Evolutionary conservation across 2,888 invertebrate genomes (phyloP).

Genomic region (Pyrrhosoma nymphula): DNA sequence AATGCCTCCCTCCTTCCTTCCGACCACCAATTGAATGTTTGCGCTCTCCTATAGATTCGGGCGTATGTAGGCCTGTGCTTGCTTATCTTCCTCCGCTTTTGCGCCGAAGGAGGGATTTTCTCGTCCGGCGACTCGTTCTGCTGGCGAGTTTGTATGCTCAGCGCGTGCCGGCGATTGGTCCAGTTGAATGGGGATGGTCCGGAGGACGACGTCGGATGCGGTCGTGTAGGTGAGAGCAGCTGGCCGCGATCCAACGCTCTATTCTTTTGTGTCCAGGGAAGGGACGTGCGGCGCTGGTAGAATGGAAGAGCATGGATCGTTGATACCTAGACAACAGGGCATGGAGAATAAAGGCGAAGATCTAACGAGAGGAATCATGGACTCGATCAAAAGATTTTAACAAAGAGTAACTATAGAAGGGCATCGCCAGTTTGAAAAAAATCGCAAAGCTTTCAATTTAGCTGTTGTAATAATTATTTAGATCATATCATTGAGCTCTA

Average conservation of each 20-base stretch:
- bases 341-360: too few species aligned
- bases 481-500: too few species aligned
- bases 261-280: background rate
- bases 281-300: background rate
- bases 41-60: background rate
- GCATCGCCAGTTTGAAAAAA: too few species aligned
- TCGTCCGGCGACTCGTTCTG: background rate
- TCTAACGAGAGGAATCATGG: too few species aligned
- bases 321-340: background rate
- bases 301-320: background rate
- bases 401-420: too few species aligned
- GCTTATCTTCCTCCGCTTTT: background rate
- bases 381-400: too few species aligned
- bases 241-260: background rate
- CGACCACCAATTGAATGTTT: background rate
- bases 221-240: background rate
- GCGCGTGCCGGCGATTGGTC: background rate
- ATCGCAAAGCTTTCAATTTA: too few species aligned
- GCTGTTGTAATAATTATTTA: too few species aligned
- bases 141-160: background rate
- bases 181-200: background rate
- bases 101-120: background rate
- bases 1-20: background rate
- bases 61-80: background rate
- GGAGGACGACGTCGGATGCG: background rate